These are phyloP conservation scores for Argentina silus DNA, from an alignment of 2,797 vertebrate genomes.

Conservation along the genomic window DNA sequence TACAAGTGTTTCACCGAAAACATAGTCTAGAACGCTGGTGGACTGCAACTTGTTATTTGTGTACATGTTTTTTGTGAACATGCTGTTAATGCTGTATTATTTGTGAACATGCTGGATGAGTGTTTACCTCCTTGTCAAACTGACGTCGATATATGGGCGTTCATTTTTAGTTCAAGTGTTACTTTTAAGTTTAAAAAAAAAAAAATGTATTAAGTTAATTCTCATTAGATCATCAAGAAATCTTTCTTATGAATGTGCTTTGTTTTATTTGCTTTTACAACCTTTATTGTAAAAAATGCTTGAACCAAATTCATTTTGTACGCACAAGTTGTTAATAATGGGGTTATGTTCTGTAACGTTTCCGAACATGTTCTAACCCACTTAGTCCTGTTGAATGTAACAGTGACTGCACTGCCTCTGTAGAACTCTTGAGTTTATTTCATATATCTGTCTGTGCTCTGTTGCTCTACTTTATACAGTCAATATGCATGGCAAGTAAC, in stretches of 20 bases:
- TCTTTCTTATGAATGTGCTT: neutral
- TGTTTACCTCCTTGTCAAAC: too few species aligned
- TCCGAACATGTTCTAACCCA: neutral
- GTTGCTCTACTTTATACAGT: too few species aligned
- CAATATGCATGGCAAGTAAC: too few species aligned
- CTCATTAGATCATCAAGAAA: neutral
- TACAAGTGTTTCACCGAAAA: neutral
- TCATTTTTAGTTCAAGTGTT: neutral
- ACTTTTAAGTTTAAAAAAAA: neutral
- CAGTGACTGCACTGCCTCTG: slow-evolving; percentile 5
- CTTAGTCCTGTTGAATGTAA: slow-evolving; percentile 18
- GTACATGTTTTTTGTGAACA: too few species aligned
- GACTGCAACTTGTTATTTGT: too few species aligned
- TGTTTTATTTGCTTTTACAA: slow-evolving; percentile 16
- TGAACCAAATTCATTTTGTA: slow-evolving; percentile 28
- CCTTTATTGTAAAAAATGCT: slow-evolving; percentile 22
- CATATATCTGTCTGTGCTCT: too few species aligned
- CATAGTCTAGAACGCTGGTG: neutral
- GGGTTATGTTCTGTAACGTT: slow-evolving; percentile 3
- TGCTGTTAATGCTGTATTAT: too few species aligned
- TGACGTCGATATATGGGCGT: too few species aligned
- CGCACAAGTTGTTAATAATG: slow-evolving; percentile 37
- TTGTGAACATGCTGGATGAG: neutral
- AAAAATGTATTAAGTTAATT: neutral
- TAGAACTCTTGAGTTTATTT: slow-evolving; percentile 11